Evolutionary conservation across 2,797 vertebrate species (phyloP), one percentile per base, ranked within the genome.

Genomic region (Enteromius viviparus): DNA sequence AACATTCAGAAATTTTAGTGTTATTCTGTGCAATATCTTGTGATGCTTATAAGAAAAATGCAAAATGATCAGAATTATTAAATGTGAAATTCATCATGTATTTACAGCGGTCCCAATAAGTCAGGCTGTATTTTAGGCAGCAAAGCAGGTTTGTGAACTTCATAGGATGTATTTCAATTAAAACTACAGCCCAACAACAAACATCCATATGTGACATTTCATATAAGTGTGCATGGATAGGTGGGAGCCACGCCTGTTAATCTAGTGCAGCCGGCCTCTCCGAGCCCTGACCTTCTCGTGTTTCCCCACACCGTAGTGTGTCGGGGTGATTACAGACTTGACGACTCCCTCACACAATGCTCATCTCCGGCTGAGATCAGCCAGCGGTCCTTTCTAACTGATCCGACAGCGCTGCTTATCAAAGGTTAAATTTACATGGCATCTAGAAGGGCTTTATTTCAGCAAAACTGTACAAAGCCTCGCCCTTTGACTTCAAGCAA

Each of bases 211-310:
- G 29, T 87, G 79, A 83, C 74, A 87, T 86, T 89, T 87, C 79
- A 72, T 78, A 71, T 82, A 82, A 65, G 66, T 75, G 58, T 37
- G 34, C 37, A 62, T 58, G 58, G 81, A 88, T 75, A 77, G 77
- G 80, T 83, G 78, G 72, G 83, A 88, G 78, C 83, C 84, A 87
- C 75, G 82, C 83, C 87, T 82, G 87, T 87, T 89, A 89, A 90
- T 87, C 78, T 83, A 76, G 81, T 85, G 62, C 84, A 89, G 84
- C 74, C 23, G 45, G 45, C 83, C 64, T 89, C 85, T 86, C 80
- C 34, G 81, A 78, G 82, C 17, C 76, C 69, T 92, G 90, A 92
- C 90, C 91, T 91, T 93, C 91, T 94, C 92, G 45, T 79, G 91
- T 93, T 92, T 92, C 90, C 62, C 5, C 42, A 83, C 79, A 64